Conservation (phyloP, 2,113 vertebrate genomes). For the Parotia lawesii region DNA sequence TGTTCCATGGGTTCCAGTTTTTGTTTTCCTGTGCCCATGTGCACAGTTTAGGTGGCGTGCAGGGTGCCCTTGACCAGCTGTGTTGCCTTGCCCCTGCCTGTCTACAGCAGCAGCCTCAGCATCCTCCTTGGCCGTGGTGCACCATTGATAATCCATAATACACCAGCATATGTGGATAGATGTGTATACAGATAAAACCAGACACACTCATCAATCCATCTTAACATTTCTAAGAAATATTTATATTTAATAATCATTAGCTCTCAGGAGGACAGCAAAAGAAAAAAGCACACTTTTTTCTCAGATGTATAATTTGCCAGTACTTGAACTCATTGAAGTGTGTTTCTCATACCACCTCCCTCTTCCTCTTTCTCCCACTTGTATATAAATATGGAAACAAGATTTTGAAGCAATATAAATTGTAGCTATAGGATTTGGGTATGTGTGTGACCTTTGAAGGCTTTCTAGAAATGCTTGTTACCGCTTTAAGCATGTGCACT, state of each 20-base stretch:
- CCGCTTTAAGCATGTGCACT: neutral
- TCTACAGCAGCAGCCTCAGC: neutral
- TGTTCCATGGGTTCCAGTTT: neutral
- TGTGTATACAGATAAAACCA: neutral
- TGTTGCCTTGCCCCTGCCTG: neutral
- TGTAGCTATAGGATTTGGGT: neutral
- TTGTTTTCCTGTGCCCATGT: neutral
- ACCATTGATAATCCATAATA: neutral
- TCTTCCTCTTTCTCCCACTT: constrained; percentile 40
- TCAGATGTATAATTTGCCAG: neutral
- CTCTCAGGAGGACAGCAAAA: neutral
- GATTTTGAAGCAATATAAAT: neutral
- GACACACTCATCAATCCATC: neutral
- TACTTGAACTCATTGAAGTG: neutral
- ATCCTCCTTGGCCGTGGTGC: neutral
- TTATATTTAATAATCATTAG: neutral
- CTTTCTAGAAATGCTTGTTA: constrained; percentile 29
- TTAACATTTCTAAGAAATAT: neutral
- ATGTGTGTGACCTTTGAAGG: constrained; percentile 1
- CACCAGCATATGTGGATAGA: neutral
- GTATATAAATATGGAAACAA: constrained; percentile 37
- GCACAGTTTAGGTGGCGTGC: rapidly evolving
- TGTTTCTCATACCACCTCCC: constrained; percentile 6
- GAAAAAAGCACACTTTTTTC: neutral
- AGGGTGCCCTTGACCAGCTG: neutral